Conservation (phyloP, 2,113 vertebrate genomes). For the Neotoma lepida region DNA sequence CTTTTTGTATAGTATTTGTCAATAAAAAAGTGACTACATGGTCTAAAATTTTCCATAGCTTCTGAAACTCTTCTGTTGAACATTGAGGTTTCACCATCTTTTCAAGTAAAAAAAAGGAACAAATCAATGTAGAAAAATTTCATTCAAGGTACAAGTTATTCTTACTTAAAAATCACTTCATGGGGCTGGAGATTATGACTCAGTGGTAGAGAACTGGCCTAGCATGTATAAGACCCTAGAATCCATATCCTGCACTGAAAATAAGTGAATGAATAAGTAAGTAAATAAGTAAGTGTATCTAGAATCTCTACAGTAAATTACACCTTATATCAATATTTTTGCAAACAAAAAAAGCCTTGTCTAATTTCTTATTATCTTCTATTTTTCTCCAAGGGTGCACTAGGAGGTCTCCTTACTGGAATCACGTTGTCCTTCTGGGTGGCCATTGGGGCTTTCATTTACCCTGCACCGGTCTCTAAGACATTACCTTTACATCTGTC, state of each 20-base stretch:
- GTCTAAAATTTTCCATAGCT: background rate
- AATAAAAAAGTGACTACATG: background rate
- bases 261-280: background rate
- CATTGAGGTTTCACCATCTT: background rate
- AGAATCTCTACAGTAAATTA: background rate
- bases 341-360: background rate
- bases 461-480: slow-evolving; percentile 84
- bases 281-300: background rate
- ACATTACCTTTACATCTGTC: slow-evolving; percentile 84
- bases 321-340: background rate
- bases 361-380: background rate
- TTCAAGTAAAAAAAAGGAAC: background rate
- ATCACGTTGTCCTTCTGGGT: slow-evolving; percentile 87
- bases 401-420: slow-evolving; percentile 86
- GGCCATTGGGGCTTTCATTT: slow-evolving; percentile 87
- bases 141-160: slow-evolving; percentile 5
- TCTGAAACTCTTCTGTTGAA: background rate
- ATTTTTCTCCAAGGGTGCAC: slow-evolving; percentile 85
- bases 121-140: background rate
- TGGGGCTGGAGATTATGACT: background rate
- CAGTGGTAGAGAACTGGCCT: too few relatives aligned
- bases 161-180: background rate
- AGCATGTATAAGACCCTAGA: too few relatives aligned
- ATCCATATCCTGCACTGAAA: too few relatives aligned
- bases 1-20: background rate